These are phyloP conservation scores for Melanotaenia nigrans DNA, from an alignment of 2,797 vertebrate species.

Conservation along the genomic window DNA sequence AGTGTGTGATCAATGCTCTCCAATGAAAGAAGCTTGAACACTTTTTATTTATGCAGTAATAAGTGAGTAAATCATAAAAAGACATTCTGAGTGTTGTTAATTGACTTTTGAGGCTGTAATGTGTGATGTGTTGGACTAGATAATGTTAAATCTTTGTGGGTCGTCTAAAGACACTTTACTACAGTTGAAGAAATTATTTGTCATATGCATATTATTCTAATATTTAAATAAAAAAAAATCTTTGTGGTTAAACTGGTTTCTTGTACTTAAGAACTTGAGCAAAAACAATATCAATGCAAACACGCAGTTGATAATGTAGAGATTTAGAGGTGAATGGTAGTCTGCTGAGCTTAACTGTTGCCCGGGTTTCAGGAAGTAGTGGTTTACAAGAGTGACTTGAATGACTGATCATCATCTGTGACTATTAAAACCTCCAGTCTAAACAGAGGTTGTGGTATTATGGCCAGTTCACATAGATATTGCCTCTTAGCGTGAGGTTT, in stretches of 20 bases:
- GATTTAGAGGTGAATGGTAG: neutral
- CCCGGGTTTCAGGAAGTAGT: slow-evolving; percentile 46
- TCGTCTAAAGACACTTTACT: neutral
- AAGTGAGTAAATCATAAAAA: neutral
- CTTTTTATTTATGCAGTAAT: neutral
- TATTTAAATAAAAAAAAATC: neutral
- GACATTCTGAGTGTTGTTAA: neutral
- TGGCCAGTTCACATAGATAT: slow-evolving; percentile 68
- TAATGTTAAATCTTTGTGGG: neutral
- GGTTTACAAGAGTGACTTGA: slow-evolving; percentile 35
- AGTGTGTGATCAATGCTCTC: neutral
- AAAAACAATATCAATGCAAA: slow-evolving; percentile 1
- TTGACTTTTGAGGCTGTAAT: slow-evolving; percentile 6
- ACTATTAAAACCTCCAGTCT: slow-evolving; percentile 64
- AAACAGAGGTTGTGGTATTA: slow-evolving; percentile 64
- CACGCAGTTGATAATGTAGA: neutral
- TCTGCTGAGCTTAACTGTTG: slow-evolving; percentile 1
- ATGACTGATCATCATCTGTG: slow-evolving; percentile 40
- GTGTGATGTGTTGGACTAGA: neutral
- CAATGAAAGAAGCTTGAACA: neutral
- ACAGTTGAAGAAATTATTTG: neutral
- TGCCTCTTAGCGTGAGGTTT: slow-evolving; percentile 56
- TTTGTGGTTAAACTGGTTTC: neutral
- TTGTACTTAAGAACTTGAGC: neutral
- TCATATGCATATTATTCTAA: too few species aligned